Evolutionary conservation across 2,113 vertebrate genomes (phyloP).

Genomic region (Corythaixoides concolor): DNA sequence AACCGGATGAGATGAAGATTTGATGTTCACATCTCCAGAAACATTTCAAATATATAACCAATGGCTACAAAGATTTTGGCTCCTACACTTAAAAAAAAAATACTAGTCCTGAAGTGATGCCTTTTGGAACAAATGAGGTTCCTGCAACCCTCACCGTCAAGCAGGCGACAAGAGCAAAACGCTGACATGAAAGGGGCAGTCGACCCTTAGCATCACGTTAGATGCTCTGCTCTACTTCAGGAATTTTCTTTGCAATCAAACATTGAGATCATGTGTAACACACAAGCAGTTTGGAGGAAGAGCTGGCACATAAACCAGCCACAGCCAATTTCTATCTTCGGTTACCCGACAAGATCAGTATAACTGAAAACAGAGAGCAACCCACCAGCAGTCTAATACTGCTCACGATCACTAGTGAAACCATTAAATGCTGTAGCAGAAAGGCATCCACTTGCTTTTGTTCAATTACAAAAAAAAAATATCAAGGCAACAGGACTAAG

Average conservation of each 20-base stretch:
- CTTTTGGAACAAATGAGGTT: not conserved
- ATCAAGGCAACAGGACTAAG: not conserved
- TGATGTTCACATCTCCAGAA: not conserved
- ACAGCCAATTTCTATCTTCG: not conserved
- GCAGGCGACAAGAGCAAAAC: not conserved
- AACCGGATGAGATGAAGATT: not conserved
- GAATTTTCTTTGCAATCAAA: not conserved
- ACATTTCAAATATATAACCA: not conserved
- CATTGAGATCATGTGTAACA: rapidly evolving
- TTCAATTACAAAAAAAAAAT: not conserved
- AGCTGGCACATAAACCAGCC: not conserved
- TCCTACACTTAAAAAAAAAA: not conserved
- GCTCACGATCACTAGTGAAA: not conserved
- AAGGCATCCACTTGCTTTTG: not conserved
- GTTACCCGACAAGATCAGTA: not conserved
- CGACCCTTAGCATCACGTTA: not conserved
- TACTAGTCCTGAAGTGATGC: not conserved
- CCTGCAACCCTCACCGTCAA: not conserved
- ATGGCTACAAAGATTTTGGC: not conserved
- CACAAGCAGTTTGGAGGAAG: not conserved
- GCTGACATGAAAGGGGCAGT: too few relatives aligned
- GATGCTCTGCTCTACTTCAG: not conserved
- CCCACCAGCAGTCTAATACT: not conserved
- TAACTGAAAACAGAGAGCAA: not conserved
- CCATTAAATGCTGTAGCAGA: not conserved